Evolutionary conservation across 1,140 invertebrate genomes (phyloP), one percentile per base, ranked within the genome.

Genomic region (Polyergus mexicanus): DNA sequence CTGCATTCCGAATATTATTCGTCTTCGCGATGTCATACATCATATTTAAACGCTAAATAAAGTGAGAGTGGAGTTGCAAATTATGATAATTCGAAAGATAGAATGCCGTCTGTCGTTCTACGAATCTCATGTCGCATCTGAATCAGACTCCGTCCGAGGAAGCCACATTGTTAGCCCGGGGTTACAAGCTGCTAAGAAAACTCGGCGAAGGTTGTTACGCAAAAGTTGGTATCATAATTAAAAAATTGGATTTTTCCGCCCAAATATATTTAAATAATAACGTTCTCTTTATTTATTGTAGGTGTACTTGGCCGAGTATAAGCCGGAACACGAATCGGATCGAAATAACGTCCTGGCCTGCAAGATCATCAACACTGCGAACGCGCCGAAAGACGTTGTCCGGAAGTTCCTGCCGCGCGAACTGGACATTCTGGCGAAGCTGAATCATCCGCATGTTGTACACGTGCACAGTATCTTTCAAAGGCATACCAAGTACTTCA

Each of bases 351-450:
- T 80, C 86, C 87, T 97, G 84, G 97, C 97, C 1, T 97, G 97
- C 87, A 98, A 98, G 95, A 96, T 98, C 0, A 97, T 98, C 68
- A 97, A 98, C 91, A 96, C 96, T 2, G 93, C 95, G 3, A 96
- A 96, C 85, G 97, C 97, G 0, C 96, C 97, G 0, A 96, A 96
- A 86, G 97, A 98, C 89, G 98, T 97, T 89, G 95, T 97, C 25
- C 94, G 96, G 8, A 97, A 98, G 92, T 98, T 98, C 93, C 94
- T 98, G 41, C 97, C 97, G 0, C 94, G 97, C 25, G 97, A 98
- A 93, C 94, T 98, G 4, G 96, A 97, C 66, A 96, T 97, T 25
- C 92, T 97, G 13, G 95, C 96, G 19, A 96, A 97, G 89, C 89
- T 98, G 8, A 96, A 97, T 90, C 97, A 98, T 91, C 97, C 97